Evolutionary conservation across 2,888 invertebrate genomes (phyloP).

Genomic region (Acleris emargana): DNA sequence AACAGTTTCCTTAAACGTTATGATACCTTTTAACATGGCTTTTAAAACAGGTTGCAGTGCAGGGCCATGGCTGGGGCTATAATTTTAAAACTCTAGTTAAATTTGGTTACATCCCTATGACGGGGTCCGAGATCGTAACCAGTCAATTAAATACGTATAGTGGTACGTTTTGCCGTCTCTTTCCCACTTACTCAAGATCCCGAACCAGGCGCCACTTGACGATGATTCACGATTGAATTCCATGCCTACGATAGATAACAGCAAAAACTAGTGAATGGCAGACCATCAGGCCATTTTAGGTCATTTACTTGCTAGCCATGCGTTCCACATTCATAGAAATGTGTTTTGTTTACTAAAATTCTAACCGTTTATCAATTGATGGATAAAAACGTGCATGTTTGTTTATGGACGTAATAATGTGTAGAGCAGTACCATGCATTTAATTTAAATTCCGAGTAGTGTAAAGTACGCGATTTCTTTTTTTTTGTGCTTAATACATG

Average conservation of each 20-base stretch:
- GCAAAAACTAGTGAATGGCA: slow-evolving; percentile 76
- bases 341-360: slow-evolving; percentile 59
- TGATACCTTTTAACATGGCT: no score
- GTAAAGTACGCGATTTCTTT: no score
- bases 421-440: no score
- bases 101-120: slow-evolving; percentile 76
- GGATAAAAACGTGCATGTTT: slow-evolving; percentile 12
- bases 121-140: slow-evolving; percentile 80
- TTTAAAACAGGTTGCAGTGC: neutral
- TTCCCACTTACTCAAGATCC: slow-evolving; percentile 69
- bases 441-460: no score
- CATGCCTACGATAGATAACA: slow-evolving; percentile 81
- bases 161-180: slow-evolving; percentile 73
- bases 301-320: slow-evolving; percentile 66
- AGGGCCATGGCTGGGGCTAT: neutral
- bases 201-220: slow-evolving; percentile 79
- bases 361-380: slow-evolving; percentile 35
- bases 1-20: neutral
- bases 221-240: slow-evolving; percentile 81
- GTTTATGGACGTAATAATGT: neutral
- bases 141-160: slow-evolving; percentile 81
- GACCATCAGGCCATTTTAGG: slow-evolving; percentile 69
- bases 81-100: slow-evolving; percentile 79
- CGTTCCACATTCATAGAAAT: slow-evolving; percentile 44
- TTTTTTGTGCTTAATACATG: no score